Evolutionary conservation across 2,113 vertebrate genomes (phyloP).

Genomic region (Leptodactylus fuscus): DNA sequence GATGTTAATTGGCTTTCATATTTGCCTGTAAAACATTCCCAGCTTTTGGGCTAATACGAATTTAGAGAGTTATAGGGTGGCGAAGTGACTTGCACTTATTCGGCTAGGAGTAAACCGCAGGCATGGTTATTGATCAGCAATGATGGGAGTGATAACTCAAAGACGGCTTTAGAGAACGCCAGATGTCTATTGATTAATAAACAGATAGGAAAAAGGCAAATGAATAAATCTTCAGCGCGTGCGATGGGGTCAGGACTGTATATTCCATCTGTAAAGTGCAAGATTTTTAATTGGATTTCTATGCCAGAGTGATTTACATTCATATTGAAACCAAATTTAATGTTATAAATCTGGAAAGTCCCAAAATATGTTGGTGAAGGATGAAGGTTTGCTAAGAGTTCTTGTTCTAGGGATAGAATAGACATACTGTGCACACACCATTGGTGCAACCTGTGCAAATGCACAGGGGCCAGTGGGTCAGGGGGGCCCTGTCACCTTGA

Average conservation of each 20-base stretch:
- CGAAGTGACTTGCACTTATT: background rate
- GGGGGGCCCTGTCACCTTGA: too few species aligned
- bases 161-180: background rate
- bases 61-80: background rate
- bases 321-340: background rate
- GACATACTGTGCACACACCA: too few species aligned
- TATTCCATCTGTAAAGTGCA: background rate
- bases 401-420: background rate
- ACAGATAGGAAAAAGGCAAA: background rate
- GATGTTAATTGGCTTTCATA: constrained; percentile 32
- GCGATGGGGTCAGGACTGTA: background rate
- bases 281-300: constrained; percentile 11
- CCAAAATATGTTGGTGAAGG: background rate
- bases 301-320: background rate
- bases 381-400: background rate
- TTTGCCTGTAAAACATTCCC: background rate
- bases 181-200: background rate
- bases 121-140: background rate
- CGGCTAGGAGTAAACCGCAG: background rate
- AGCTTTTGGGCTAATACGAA: background rate
- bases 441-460: too few species aligned
- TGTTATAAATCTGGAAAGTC: background rate
- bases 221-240: background rate
- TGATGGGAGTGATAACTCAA: constrained; percentile 6
- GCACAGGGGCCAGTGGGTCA: too few species aligned